These are phyloP conservation scores for Argyresthia albistria DNA, from an alignment of 2,888 invertebrate genomes.

Conservation along the genomic window DNA sequence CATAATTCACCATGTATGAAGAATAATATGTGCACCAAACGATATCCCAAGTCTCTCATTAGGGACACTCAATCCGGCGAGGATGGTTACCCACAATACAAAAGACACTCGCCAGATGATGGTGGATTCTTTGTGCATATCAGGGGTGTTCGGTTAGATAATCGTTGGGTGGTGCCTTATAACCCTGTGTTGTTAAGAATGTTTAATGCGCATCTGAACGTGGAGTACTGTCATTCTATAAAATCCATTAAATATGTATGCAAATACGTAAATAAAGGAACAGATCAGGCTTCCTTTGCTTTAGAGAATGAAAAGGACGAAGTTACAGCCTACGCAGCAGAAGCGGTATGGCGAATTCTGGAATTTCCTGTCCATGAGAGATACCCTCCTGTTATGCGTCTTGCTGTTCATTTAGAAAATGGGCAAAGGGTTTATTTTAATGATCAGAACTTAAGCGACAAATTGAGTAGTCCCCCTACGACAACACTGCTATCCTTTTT, in stretches of 20 bases:
- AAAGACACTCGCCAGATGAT: slow-evolving; percentile 17
- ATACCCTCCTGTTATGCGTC: slow-evolving; percentile 18
- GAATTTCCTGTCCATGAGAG: slow-evolving; percentile 17
- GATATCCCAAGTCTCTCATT: no score
- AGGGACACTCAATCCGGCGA: no score
- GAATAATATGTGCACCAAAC: slow-evolving; percentile 15
- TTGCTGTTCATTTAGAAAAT: slow-evolving; percentile 19
- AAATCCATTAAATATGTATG: slow-evolving; percentile 8
- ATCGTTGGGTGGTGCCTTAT: slow-evolving; percentile 16
- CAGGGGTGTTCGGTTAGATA: slow-evolving; percentile 10
- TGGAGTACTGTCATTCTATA: slow-evolving; percentile 13
- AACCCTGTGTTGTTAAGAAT: slow-evolving; percentile 13
- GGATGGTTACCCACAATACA: no score
- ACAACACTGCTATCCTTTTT: slow-evolving; percentile 31
- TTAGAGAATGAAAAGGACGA: slow-evolving; percentile 16
- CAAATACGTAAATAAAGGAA: slow-evolving; percentile 17
- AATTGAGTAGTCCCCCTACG: slow-evolving; percentile 12
- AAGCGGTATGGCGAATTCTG: slow-evolving; percentile 22
- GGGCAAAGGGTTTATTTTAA: slow-evolving; percentile 28
- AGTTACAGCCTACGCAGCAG: slow-evolving; percentile 18
- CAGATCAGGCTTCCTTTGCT: slow-evolving; percentile 15
- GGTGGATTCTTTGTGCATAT: slow-evolving; percentile 13
- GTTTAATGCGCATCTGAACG: slow-evolving; percentile 15
- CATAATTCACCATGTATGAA: slow-evolving; percentile 16
- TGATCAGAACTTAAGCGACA: slow-evolving; percentile 18